Evolutionary conservation across 2,888 invertebrate genomes (phyloP), one percentile per base, ranked within the genome.

Genomic region (Parasteatoda lunata): DNA sequence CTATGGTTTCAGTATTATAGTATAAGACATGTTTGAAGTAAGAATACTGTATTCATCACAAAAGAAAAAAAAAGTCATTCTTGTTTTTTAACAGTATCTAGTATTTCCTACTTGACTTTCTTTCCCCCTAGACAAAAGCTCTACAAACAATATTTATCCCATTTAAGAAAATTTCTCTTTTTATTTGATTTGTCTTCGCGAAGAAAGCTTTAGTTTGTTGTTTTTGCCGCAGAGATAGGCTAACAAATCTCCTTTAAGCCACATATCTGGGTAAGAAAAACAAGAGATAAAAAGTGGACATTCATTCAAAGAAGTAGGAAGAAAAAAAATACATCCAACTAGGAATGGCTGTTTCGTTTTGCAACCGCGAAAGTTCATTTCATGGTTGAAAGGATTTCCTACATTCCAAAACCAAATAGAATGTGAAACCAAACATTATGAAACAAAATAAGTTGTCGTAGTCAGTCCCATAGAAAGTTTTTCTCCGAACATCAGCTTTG

Each of bases 301-400:
- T 77, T 30, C 30, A 30, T 30, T 76, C 76, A 76, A 76, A 76
- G 76, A 76, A 59, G 59, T 4, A 59, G 54, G 2, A 54, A 7
- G 59, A n/a, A n/a, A 59, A 59, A n/a, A 2, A 73, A 73, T 59
- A 30, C 54, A 76, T 76, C 49, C 76, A 65, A 76, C 76, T 48
- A 76, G 76, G 65, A 76, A 76, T 64, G 59, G 76, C 64, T 68
- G 49, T 69, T 77, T 77, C 68, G 68, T 77, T 84, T 64, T 54
- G 73, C 54, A n/a, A 73, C 78, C 78, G 68, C 69, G 73, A 66
- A 59, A 84, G 78, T 84, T 84, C 84, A 84, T 84, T 84, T 84
- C 84, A 84, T 78, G 84, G 68, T 73, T 78, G 84, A 84, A 73
- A 47, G 73, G 72, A 78, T 73, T 73, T 77, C 52, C 49, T 65